These are phyloP conservation scores for Anhinga rufa DNA, from an alignment of 2,113 vertebrate species.

Conservation along the genomic window DNA sequence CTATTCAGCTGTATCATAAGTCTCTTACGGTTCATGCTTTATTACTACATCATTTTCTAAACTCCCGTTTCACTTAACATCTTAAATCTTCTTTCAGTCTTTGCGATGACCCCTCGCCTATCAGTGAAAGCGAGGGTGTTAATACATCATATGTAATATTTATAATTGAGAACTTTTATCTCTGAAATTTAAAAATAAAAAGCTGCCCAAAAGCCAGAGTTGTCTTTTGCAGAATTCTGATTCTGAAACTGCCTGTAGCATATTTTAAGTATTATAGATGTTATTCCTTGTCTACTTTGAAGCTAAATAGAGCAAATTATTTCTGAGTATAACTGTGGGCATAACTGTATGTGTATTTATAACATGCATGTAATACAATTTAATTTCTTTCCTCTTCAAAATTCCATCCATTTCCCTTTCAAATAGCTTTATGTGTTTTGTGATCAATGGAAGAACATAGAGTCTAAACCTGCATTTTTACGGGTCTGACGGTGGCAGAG, in stretches of 20 bases:
- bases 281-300: not conserved
- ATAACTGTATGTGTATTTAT: not conserved
- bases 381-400: not conserved
- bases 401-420: not conserved
- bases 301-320: not conserved
- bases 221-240: not conserved
- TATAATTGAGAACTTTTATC: not conserved
- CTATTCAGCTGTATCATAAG: not conserved
- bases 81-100: not conserved
- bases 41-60: not conserved
- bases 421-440: not conserved
- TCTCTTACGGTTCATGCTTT: not conserved
- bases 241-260: not conserved
- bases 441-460: not conserved
- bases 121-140: not conserved
- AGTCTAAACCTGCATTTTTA: not conserved
- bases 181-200: not conserved
- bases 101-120: not conserved
- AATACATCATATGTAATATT: not conserved
- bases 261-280: fast-evolving
- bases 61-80: not conserved
- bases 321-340: not conserved
- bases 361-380: not conserved
- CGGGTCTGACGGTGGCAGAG: not conserved
- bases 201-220: not conserved